phyloP scores from a whole-genome alignment of 2,888 invertebrate species.

The Dicranocentrus wangi region DNA sequence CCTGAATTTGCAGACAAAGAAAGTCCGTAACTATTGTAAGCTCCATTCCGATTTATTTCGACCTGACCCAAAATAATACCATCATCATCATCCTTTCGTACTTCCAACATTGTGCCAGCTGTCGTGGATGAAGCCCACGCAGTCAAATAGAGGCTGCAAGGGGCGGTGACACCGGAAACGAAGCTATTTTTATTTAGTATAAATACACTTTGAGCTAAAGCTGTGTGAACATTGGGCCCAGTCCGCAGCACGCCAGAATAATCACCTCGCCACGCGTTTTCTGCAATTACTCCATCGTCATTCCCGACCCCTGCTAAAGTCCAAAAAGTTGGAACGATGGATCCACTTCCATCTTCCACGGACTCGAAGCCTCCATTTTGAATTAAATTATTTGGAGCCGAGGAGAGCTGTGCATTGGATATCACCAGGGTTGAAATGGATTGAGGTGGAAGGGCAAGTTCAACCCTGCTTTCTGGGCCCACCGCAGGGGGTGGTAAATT shows the following conservation, averaged over 20 bases:
- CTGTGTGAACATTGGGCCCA: background rate
- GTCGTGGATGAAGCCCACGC: slow-evolving; percentile 63
- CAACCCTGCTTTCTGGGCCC: background rate
- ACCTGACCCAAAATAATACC: background rate
- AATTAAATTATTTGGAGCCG: slow-evolving; percentile 43
- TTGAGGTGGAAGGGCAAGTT: slow-evolving; percentile 46
- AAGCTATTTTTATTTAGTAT: background rate
- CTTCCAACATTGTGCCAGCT: slow-evolving; percentile 21
- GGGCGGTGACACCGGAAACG: background rate
- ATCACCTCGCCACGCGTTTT: slow-evolving; percentile 52
- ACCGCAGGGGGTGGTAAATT: slow-evolving; percentile 38
- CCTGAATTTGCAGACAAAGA: slow-evolving; percentile 41
- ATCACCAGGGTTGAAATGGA: slow-evolving; percentile 68
- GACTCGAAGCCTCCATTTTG: slow-evolving; percentile 69
- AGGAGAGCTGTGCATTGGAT: background rate
- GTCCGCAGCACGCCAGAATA: slow-evolving; percentile 47
- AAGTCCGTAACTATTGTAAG: slow-evolving; percentile 47
- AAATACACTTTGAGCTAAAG: slow-evolving; percentile 14
- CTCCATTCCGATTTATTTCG: slow-evolving; percentile 28
- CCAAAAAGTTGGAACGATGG: background rate
- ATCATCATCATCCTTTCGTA: slow-evolving; percentile 16
- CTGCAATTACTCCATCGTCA: slow-evolving; percentile 25
- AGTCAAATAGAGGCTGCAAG: slow-evolving; percentile 55
- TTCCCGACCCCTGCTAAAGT: background rate
- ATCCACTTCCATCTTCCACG: background rate